Evolutionary conservation across 2,888 invertebrate species (phyloP), one percentile per base, ranked within the genome.

Genomic region (Pollenia angustigena): DNA sequence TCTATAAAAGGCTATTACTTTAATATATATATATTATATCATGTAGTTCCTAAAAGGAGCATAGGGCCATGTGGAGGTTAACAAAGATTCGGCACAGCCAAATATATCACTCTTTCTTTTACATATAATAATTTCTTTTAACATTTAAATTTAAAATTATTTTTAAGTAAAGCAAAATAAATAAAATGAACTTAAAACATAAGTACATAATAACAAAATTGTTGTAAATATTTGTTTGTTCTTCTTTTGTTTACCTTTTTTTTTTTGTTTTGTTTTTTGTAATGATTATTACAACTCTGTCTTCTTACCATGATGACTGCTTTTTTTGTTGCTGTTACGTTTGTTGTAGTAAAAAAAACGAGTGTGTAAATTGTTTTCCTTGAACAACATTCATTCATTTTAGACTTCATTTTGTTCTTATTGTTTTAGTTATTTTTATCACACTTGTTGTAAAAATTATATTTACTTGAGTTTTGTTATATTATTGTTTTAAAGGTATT

Each of bases 361-460:
- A 40, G 58, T 48, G 44, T 16, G 58, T 58, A 69, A 48, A 66
- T 64, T 23, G 62, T 64, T 76, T 62, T 62, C 50, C 23, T 66
- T 42, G n/a, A 62, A 71, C 18, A 60, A 72, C 0, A 32, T 69
- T 69, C 68, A 74, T 64, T 66, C 16, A 42, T 74, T 72, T 79
- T 50, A 23, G 40, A 14, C 44, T 54, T 16, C 40, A 32, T 46
- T 46, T 52, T 18, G 52, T 80, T 68, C 44, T 75, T 54, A 48
- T 68, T 56, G 12, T 50, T 40, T 58, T 69, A 42, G 50, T 32
- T 32, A 4, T 23, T 18, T 58, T 23, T 32, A 32, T 12, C 10
- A 23, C 6, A 23, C 12, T 58, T 23, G 11, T 32, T 18, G 14
- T 58, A 23, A 11, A 11, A 6, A 32, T 32, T 0, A 32, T 32